Base-by-base conservation (phyloP, 2,113 vertebrate genomes). In the Seriola dumerili region DNA sequence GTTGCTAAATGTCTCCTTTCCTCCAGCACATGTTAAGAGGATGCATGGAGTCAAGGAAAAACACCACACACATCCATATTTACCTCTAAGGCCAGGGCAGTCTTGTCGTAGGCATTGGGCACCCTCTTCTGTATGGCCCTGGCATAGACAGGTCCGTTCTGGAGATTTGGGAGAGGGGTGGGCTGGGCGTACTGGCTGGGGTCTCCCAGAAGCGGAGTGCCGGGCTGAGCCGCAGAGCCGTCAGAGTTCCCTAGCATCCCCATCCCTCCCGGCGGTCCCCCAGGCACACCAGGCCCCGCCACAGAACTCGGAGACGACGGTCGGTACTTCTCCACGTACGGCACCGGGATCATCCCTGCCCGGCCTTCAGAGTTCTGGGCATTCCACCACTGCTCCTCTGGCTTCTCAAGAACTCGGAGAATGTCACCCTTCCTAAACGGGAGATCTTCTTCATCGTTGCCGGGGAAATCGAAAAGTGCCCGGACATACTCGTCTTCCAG, bases 301-400 rank as follows among this genome's bases (percentile, higher is more conserved):
- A 63, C 84, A 0, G 92, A 93, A 84, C 93, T 93, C 40, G 97
- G 96, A 88, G 98, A 97, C 62, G 96, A 94, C 14, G 97, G 97
- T 83, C 97, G 96, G 95, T 96, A 99, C 94, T 97, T 98, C 96
- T 99, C 98, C 81, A 99, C 98, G 71, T 99, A 99, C 64, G 98
- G 98, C 89, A 99, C 98, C 6, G 98, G 98, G 78, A 99, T 99
- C 98, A 99, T 99, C 88, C 98, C 98, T 16, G 96, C 95, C 85
- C 96, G 97, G 78, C 98, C 97, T 76, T 98, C 97, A 66, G 92
- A 95, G 96, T 97, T 97, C 96, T 98, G 96, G 34, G 98, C 98
- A 17, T 99, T 99, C 98, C 98, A 99, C 98, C 98, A 99, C 90
- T 99, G 98, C 95, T 99, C 98, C 96, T 99, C 98, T 19, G 98